phyloP scores from a whole-genome alignment of 2,888 invertebrate genomes.

The Drosophila limbata region DNA sequence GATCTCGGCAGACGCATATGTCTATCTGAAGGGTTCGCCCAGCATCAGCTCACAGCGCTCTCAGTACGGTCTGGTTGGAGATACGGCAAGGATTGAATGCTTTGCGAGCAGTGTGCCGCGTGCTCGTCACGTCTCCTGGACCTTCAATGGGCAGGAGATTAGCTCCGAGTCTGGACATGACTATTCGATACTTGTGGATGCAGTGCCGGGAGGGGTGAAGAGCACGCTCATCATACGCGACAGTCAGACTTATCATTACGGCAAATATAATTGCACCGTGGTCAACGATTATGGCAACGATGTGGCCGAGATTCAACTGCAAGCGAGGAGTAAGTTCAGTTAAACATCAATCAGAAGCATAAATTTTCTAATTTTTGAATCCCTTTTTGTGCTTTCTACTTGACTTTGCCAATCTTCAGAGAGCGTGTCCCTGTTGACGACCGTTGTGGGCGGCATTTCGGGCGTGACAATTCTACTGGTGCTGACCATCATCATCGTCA shows the following conservation, averaged over 20 bases:
- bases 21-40: conserved; percentile 93
- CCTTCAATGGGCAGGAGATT: conserved; percentile 93
- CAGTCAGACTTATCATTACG: conserved; percentile 94
- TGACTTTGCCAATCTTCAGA: conserved; percentile 86
- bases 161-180: conserved; percentile 90
- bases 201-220: conserved; percentile 91
- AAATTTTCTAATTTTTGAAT: background rate
- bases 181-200: conserved; percentile 91
- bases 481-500: conserved; percentile 90
- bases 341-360: background rate
- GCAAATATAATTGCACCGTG: conserved; percentile 96
- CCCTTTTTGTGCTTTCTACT: no score
- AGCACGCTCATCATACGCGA: conserved; percentile 95
- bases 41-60: conserved; percentile 92
- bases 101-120: conserved; percentile 95
- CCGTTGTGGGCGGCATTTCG: conserved; percentile 92
- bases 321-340: conserved; percentile 92
- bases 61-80: conserved; percentile 93
- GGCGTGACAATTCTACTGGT: conserved; percentile 94
- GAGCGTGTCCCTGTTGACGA: conserved; percentile 91
- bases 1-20: conserved; percentile 92
- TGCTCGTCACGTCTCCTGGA: conserved; percentile 95
- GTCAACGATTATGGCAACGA: conserved; percentile 96
- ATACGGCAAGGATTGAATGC: conserved; percentile 94
- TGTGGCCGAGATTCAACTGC: conserved; percentile 92